Evolutionary conservation across 2,888 invertebrate species (phyloP).

Genomic region (Epinotia bilunana): DNA sequence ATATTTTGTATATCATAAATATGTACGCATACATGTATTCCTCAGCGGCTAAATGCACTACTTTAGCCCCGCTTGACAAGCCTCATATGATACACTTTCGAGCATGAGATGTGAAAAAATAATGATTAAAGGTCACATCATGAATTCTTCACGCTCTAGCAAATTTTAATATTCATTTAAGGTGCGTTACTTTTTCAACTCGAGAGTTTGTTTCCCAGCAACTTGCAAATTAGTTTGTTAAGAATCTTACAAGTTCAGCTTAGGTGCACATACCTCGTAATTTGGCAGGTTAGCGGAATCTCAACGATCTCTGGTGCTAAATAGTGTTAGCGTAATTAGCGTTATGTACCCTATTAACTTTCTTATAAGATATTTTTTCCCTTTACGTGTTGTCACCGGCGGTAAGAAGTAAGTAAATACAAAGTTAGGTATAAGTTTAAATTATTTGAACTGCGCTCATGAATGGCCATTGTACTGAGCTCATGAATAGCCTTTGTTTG

Average conservation of each 20-base stretch:
- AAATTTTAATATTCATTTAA: constrained; percentile 12
- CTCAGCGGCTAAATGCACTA: too few species aligned
- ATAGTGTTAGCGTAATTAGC: too few species aligned
- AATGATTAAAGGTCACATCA: constrained; percentile 8
- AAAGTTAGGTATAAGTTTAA: not conserved
- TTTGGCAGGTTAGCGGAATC: not conserved
- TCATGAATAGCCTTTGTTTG: too few species aligned
- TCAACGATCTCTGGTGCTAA: too few species aligned
- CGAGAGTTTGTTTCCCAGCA: not conserved
- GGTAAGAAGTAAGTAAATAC: not conserved
- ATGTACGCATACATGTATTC: too few species aligned
- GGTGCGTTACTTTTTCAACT: constrained; percentile 7
- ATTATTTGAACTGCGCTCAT: too few species aligned
- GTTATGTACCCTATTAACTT: not conserved
- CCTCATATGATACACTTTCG: too few species aligned
- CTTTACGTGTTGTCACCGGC: too few species aligned
- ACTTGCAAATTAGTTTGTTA: constrained; percentile 20
- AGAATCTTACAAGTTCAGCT: constrained; percentile 20
- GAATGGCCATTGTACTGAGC: too few species aligned
- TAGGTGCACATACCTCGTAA: not conserved
- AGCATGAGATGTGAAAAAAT: too few species aligned
- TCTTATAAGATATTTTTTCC: not conserved
- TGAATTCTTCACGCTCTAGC: not conserved
- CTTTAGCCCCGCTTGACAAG: too few species aligned
- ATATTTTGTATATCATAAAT: too few species aligned